Evolutionary conservation across 2,888 invertebrate genomes (phyloP).

Genomic region (Gasteruption jaculator): DNA sequence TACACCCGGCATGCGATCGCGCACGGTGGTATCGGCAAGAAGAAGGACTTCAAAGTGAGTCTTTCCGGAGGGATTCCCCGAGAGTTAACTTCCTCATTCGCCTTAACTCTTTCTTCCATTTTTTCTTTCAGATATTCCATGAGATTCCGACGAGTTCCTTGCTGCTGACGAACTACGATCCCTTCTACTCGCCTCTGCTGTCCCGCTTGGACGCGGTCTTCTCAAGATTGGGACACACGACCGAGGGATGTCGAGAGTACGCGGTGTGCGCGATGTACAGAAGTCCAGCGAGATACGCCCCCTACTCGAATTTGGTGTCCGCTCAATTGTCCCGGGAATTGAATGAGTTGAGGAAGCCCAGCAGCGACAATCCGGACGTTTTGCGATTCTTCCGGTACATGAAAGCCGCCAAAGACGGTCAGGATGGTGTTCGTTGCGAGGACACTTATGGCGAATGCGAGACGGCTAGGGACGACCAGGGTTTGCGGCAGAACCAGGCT

Average conservation of each 20-base stretch:
- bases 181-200: conserved; percentile 82
- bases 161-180: conserved; percentile 80
- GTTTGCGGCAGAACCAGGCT: conserved; percentile 62
- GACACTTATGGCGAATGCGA: conserved; percentile 65
- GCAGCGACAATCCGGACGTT: conserved; percentile 82
- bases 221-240: conserved; percentile 62
- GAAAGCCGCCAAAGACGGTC: conserved; percentile 84
- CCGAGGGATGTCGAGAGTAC: conserved; percentile 72
- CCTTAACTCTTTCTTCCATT: neutral
- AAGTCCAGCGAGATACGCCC: conserved; percentile 83
- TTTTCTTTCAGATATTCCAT: conserved; percentile 64
- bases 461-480: conserved; percentile 59
- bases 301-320: conserved; percentile 83
- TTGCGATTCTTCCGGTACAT: conserved; percentile 85
- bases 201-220: conserved; percentile 83
- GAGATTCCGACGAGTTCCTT: conserved; percentile 80
- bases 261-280: conserved; percentile 85
- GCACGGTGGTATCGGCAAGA: conserved; percentile 43
- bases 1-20: conserved; percentile 59
- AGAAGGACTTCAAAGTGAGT: conserved; percentile 67
- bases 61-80: conserved; percentile 11
- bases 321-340: conserved; percentile 85
- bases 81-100: conserved; percentile 11
- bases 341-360: conserved; percentile 79
- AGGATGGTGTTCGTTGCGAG: conserved; percentile 73